Conservation (phyloP, 2,113 vertebrate species). For the Clarias batrachus region DNA sequence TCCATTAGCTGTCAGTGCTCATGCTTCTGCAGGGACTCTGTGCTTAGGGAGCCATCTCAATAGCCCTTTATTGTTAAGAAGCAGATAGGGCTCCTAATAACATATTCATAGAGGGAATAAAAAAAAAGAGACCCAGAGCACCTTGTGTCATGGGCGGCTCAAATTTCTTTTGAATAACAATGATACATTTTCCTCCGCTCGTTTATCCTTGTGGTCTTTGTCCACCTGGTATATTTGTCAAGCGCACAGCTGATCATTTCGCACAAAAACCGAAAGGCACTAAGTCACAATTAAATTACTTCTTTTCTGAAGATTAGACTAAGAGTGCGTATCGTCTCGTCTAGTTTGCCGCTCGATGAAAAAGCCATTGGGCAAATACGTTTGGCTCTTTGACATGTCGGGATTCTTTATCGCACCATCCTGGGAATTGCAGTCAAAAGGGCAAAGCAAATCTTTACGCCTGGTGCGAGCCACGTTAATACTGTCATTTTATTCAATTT, state of each 20-base stretch:
- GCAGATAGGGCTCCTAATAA: slow-evolving; percentile 45
- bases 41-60: slow-evolving; percentile 9
- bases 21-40: slow-evolving; percentile 33
- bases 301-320: slow-evolving; percentile 51
- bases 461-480: not conserved
- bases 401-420: slow-evolving; percentile 33
- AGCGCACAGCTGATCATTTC: slow-evolving; percentile 26
- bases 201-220: slow-evolving; percentile 36
- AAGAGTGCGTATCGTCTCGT: slow-evolving; percentile 40
- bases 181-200: not conserved
- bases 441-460: slow-evolving; percentile 47
- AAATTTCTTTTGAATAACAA: slow-evolving; percentile 15
- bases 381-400: slow-evolving; percentile 41
- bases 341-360: slow-evolving; percentile 46
- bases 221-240: slow-evolving; percentile 10
- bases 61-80: slow-evolving; percentile 29
- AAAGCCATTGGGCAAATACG: slow-evolving; percentile 53
- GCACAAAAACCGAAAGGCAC: slow-evolving; percentile 40
- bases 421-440: slow-evolving; percentile 51
- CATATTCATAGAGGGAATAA: not conserved
- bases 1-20: slow-evolving; percentile 63
- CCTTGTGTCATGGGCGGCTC: not conserved
- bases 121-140: not conserved
- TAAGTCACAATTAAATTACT: slow-evolving; percentile 59
- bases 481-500: not conserved